A percentile compares a stretch with the other conserved stretches of the same genome.
Conservation (phyloP, 1,140 invertebrate species). For the Brachionus calyciflorus region DNA sequence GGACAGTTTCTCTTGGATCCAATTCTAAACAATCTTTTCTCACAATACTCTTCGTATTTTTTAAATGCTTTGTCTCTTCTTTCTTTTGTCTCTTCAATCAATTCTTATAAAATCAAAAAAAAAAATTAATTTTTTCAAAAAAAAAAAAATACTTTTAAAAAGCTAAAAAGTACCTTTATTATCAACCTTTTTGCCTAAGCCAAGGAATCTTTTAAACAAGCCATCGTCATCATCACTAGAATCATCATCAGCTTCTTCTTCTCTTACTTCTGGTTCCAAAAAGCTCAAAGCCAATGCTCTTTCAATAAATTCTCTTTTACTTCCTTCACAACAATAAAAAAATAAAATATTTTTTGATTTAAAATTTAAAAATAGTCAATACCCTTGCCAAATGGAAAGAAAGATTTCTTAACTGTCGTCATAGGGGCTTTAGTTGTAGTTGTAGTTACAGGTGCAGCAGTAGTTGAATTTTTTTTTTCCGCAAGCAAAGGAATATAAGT, state of each 20-base stretch:
- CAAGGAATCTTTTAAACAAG: background rate
- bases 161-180: background rate
- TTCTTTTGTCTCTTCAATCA: constrained; percentile 24
- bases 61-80: constrained; percentile 28
- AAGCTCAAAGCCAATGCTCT: constrained; percentile 28
- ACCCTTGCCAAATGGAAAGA: background rate
- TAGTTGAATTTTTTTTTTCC: background rate
- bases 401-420: background rate
- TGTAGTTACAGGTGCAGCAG: background rate
- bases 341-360: background rate
- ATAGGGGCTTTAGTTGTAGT: background rate
- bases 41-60: constrained; percentile 41
- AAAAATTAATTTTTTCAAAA: constrained; percentile 1
- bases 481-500: constrained; percentile 16
- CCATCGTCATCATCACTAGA: background rate
- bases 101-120: too few relatives aligned
- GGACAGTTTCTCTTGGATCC: constrained; percentile 39
- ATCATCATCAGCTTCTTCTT: background rate
- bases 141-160: background rate
- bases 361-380: background rate
- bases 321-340: background rate
- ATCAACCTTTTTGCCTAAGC: background rate
- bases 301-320: constrained; percentile 22
- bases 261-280: background rate
- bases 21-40: constrained; percentile 1